Evolutionary conservation across 2,797 vertebrate genomes (phyloP).

Genomic region (Lagocephalus sceleratus): DNA sequence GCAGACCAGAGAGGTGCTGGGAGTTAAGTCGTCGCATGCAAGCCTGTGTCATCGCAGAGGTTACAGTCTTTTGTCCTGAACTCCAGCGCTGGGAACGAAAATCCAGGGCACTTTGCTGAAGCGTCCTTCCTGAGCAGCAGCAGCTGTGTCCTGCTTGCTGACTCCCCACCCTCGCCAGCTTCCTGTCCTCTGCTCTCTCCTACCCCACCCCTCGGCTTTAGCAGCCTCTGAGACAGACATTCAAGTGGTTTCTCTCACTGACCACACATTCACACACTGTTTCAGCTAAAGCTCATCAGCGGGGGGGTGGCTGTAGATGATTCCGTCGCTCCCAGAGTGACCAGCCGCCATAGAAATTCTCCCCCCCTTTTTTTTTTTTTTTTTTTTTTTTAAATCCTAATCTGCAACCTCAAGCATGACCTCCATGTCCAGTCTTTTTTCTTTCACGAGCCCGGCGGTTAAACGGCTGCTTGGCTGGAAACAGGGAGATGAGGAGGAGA

Average conservation of each 20-base stretch:
- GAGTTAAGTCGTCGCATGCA: constrained; percentile 7
- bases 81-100: constrained; percentile 63
- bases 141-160: constrained; percentile 81
- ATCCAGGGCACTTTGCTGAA: constrained; percentile 68
- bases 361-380: constrained; percentile 13
- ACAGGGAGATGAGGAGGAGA: constrained; percentile 98
- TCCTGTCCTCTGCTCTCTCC: constrained; percentile 73
- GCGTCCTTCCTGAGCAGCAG: constrained; percentile 79
- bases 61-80: constrained; percentile 39
- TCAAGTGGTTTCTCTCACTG: constrained; percentile 22
- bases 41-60: constrained; percentile 27
- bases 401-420: constrained; percentile 77
- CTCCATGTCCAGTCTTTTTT: constrained; percentile 99
- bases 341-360: constrained; percentile 13
- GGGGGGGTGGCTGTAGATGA: constrained; percentile 1
- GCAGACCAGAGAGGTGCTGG: constrained; percentile 13
- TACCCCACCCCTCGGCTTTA: constrained; percentile 52
- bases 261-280: constrained; percentile 9
- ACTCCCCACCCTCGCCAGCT: constrained; percentile 72
- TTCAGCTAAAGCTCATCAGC: constrained; percentile 15
- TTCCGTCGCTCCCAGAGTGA: constrained; percentile 18
- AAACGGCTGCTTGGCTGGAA: constrained; percentile 98
- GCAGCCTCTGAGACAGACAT: constrained; percentile 22
- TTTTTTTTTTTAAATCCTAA: constrained; percentile 19
- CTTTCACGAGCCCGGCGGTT: constrained; percentile 97